Conservation (phyloP, 2,113 vertebrate genomes). For the human (Homo sapiens) region DNA sequence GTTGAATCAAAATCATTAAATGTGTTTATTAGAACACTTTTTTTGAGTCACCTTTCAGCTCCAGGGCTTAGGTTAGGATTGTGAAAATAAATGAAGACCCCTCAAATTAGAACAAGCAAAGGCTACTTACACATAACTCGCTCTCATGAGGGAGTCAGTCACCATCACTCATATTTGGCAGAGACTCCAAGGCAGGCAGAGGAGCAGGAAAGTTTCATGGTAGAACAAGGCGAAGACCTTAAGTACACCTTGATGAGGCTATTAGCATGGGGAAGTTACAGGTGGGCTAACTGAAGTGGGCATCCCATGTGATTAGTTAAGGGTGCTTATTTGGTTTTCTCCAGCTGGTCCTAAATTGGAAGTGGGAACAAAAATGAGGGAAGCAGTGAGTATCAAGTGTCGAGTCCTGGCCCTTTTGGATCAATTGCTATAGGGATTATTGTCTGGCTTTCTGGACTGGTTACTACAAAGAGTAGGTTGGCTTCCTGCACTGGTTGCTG, state of each 20-base stretch:
- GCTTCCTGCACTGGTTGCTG: background rate
- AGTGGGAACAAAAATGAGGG: background rate
- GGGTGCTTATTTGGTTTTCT: background rate
- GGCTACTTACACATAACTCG: background rate
- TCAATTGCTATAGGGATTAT: background rate
- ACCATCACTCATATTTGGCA: background rate
- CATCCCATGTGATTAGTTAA: background rate
- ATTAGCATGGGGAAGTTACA: background rate
- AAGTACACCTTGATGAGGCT: background rate
- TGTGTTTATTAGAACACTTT: conserved; percentile 9
- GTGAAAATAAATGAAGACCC: background rate
- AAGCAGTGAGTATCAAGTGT: background rate
- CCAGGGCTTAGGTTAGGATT: background rate
- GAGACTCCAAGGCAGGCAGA: background rate
- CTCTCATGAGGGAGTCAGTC: background rate
- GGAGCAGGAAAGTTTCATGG: background rate
- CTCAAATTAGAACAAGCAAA: background rate
- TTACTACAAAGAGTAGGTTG: background rate
- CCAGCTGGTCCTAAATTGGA: background rate
- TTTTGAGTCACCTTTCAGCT: background rate
- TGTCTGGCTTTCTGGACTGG: background rate
- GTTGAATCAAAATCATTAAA: background rate
- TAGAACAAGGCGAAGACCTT: background rate
- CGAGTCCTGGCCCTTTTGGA: background rate
- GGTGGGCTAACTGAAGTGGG: background rate